Conservation (phyloP, 2,113 vertebrate genomes). For the Eleginops maclovinus region DNA sequence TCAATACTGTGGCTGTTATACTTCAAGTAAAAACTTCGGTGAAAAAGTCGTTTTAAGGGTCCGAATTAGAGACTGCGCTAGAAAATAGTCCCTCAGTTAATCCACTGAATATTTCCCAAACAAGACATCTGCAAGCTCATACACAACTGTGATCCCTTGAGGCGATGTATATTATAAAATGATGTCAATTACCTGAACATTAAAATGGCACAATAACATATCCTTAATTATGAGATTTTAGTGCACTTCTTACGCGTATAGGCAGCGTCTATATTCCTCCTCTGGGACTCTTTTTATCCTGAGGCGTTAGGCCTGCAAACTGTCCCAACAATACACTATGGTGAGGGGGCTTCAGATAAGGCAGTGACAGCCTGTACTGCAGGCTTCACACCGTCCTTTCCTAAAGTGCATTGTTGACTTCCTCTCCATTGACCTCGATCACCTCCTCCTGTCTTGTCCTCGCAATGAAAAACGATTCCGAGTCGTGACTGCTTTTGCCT, state of each 20-base stretch:
- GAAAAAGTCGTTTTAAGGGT: neutral
- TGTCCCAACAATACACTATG: neutral
- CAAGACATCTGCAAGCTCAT: slow-evolving; percentile 16
- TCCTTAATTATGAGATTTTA: neutral
- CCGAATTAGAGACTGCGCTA: neutral
- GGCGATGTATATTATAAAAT: neutral
- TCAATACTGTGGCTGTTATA: no score
- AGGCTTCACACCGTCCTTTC: slow-evolving; percentile 21
- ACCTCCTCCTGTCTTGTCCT: slow-evolving; percentile 80
- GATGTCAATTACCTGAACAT: neutral
- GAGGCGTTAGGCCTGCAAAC: slow-evolving; percentile 6
- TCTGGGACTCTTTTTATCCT: slow-evolving; percentile 18
- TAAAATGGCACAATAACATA: neutral
- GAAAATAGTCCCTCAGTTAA: slow-evolving; percentile 5
- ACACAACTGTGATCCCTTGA: neutral
- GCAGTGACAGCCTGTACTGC: slow-evolving; percentile 23
- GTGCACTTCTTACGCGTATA: neutral
- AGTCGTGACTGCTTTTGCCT: slow-evolving; percentile 80
- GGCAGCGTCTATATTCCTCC: neutral
- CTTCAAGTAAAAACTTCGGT: neutral
- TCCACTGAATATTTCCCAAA: no score
- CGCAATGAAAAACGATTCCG: slow-evolving; percentile 83
- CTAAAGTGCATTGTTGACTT: slow-evolving; percentile 73
- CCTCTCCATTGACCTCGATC: slow-evolving; percentile 78
- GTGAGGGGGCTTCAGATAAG: slow-evolving; percentile 11